These are phyloP conservation scores for Rhagoletis pomonella DNA, from an alignment of 1,140 invertebrate genomes.

Conservation along the genomic window DNA sequence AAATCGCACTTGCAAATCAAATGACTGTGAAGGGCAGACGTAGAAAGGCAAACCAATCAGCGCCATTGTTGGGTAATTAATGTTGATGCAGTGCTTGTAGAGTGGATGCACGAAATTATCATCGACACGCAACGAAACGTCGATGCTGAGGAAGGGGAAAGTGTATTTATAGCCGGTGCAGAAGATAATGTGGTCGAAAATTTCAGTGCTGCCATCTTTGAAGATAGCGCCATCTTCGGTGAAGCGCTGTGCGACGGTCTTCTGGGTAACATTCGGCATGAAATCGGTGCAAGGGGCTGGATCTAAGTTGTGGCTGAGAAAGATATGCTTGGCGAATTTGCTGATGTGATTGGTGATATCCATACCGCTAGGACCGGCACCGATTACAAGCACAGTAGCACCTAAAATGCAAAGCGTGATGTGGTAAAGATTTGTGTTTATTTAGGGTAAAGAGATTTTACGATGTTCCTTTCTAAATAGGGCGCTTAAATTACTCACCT, in stretches of 20 bases:
- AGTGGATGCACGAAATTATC: constrained; percentile 89
- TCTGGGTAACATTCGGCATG: constrained; percentile 81
- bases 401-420: constrained; percentile 55
- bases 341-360: constrained; percentile 89
- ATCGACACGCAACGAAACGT: constrained; percentile 83
- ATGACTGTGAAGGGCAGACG: constrained; percentile 89
- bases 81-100: constrained; percentile 91
- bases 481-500: constrained; percentile 67
- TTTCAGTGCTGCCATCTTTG: constrained; percentile 78
- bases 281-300: constrained; percentile 79
- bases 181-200: constrained; percentile 83
- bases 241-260: constrained; percentile 78
- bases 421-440: not conserved
- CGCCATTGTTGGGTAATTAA: constrained; percentile 84
- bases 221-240: constrained; percentile 77
- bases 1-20: constrained; percentile 88
- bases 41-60: constrained; percentile 88
- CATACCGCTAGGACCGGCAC: constrained; percentile 91
- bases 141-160: constrained; percentile 85
- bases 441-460: not conserved
- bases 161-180: constrained; percentile 90
- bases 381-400: constrained; percentile 83
- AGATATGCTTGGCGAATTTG: constrained; percentile 79
- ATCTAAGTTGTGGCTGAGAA: constrained; percentile 81
- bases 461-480: not conserved